A percentile compares a stretch with the other conserved stretches of the same genome.
These are phyloP conservation scores for Lagenorhynchus albirostris DNA, from an alignment of 2,113 vertebrate genomes.

Conservation along the genomic window DNA sequence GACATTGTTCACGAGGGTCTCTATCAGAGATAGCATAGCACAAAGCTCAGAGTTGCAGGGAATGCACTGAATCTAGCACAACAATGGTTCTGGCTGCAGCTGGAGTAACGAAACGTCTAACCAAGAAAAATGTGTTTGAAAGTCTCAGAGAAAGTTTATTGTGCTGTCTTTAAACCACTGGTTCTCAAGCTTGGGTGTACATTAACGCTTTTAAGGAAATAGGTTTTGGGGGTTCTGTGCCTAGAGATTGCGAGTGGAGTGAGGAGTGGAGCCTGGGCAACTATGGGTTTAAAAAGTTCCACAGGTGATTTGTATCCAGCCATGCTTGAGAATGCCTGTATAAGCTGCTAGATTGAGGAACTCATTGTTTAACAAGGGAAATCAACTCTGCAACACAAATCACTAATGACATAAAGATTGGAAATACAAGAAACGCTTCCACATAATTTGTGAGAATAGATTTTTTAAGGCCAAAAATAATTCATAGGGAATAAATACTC, in stretches of 20 bases:
- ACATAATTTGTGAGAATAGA: constrained; percentile 12
- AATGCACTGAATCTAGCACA: background rate
- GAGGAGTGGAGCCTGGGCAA: background rate
- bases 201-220: background rate
- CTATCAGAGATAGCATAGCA: background rate
- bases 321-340: background rate
- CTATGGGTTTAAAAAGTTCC: background rate
- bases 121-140: background rate
- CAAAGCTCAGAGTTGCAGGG: background rate
- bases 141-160: background rate
- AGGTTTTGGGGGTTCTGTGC: background rate
- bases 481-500: background rate
- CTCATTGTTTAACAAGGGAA: constrained; percentile 12
- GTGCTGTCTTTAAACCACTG: background rate
- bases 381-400: background rate
- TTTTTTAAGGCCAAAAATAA: constrained; percentile 27
- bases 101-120: background rate
- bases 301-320: background rate
- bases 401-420: background rate
- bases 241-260: background rate
- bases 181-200: background rate
- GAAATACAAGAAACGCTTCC: background rate
- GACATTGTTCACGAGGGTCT: background rate
- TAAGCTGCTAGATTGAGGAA: background rate
- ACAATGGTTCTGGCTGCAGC: background rate